phyloP scores from a whole-genome alignment of 1,140 invertebrate species.

The Aphidius gifuensis region DNA sequence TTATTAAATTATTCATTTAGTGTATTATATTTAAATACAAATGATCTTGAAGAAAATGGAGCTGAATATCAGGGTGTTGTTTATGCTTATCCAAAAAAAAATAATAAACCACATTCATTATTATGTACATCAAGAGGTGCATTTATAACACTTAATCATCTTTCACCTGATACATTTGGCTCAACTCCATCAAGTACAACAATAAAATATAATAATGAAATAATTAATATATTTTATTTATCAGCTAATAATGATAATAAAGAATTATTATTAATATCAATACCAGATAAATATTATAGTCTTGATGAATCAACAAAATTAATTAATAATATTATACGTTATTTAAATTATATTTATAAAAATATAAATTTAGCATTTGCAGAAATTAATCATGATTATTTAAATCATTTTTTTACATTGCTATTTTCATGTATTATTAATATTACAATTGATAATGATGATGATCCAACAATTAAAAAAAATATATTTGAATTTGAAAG shows the following conservation, averaged over 20 bases:
- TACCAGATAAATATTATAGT: slow-evolving; percentile 52
- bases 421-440: slow-evolving; percentile 53
- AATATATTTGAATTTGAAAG: slow-evolving; percentile 40
- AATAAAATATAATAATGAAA: slow-evolving; percentile 54
- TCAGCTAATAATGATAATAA: slow-evolving; percentile 41
- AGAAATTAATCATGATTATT: slow-evolving; percentile 41
- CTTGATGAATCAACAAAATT: slow-evolving; percentile 54
- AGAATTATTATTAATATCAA: slow-evolving; percentile 58
- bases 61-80: slow-evolving; percentile 64
- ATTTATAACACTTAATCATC: slow-evolving; percentile 67
- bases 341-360: slow-evolving; percentile 56
- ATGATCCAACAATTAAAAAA: slow-evolving; percentile 23
- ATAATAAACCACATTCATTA: slow-evolving; percentile 55
- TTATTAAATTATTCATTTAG: slow-evolving; percentile 60
- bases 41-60: slow-evolving; percentile 60
- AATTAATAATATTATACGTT: slow-evolving; percentile 52
- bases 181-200: slow-evolving; percentile 59
- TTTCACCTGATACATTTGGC: slow-evolving; percentile 62
- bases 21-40: slow-evolving; percentile 62
- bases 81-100: slow-evolving; percentile 65
- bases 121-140: slow-evolving; percentile 63
- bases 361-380: slow-evolving; percentile 56
- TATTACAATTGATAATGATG: slow-evolving; percentile 16
- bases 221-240: slow-evolving; percentile 61
- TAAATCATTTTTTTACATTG: slow-evolving; percentile 60